Percentiles rank a stretch among this genome's conserved stretches.
Conservation (phyloP, 1,140 invertebrate species). For the Drosophila micromelanica region DNA sequence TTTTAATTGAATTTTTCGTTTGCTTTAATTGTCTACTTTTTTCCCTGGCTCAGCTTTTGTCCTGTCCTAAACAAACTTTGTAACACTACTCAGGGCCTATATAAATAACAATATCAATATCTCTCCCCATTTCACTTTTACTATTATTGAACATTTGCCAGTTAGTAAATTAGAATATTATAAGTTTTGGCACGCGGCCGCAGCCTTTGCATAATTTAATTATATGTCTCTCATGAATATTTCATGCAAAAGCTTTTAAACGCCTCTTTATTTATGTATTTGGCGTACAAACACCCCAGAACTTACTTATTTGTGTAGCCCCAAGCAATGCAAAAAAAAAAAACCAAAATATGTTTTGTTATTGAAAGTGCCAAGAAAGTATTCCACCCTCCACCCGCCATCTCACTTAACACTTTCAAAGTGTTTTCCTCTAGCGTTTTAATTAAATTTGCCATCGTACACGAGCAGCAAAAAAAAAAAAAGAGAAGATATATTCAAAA, state of each 20-base stretch:
- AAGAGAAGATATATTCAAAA: neutral
- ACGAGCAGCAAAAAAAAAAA: slow-evolving; percentile 6
- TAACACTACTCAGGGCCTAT: slow-evolving; percentile 17
- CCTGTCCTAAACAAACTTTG: slow-evolving; percentile 32
- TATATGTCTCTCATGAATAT: slow-evolving; percentile 73
- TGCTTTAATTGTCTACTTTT: slow-evolving; percentile 24
- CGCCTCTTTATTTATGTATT: slow-evolving; percentile 73
- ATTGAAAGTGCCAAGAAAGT: slow-evolving; percentile 54
- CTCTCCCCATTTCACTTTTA: slow-evolving; percentile 18
- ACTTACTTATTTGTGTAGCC: slow-evolving; percentile 22
- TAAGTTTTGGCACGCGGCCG: slow-evolving; percentile 77
- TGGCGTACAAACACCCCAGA: slow-evolving; percentile 35
- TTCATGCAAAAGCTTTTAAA: slow-evolving; percentile 74
- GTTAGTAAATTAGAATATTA: slow-evolving; percentile 74
- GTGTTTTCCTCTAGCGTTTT: slow-evolving; percentile 38
- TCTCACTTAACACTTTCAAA: slow-evolving; percentile 36
- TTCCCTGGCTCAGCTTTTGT: slow-evolving; percentile 5
- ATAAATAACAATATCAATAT: slow-evolving; percentile 37
- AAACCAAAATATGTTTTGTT: slow-evolving; percentile 60
- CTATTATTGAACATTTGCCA: slow-evolving; percentile 72
- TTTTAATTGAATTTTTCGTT: slow-evolving; percentile 55
- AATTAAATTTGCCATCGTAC: slow-evolving; percentile 39
- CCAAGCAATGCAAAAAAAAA: neutral
- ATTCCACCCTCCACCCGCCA: neutral
- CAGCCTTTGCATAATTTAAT: slow-evolving; percentile 76